Conservation (phyloP, 2,797 vertebrate genomes). For the Chaenodraco wilsoni region DNA sequence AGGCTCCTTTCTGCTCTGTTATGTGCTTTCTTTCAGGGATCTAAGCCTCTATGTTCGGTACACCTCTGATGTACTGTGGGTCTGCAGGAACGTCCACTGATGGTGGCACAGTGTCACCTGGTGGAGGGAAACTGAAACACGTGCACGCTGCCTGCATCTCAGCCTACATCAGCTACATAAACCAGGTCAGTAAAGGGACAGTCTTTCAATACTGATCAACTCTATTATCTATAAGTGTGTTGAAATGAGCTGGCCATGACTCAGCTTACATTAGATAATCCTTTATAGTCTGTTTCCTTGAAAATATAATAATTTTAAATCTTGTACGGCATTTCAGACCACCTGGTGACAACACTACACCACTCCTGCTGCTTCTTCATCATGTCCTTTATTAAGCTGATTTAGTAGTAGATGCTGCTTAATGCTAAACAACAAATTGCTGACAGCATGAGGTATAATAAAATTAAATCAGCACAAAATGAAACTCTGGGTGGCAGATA, state of each 20-base stretch:
- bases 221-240: conserved; percentile 13
- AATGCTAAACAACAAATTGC: conserved; percentile 29
- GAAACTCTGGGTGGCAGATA: conserved; percentile 27
- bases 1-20: conserved; percentile 44
- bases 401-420: conserved; percentile 12
- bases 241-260: conserved; percentile 2
- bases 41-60: background rate
- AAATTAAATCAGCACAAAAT: conserved; percentile 29
- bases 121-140: conserved; percentile 28
- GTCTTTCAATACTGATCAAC: conserved; percentile 26
- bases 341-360: background rate
- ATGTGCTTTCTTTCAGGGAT: conserved; percentile 4
- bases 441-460: conserved; percentile 21
- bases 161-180: background rate
- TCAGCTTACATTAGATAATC: background rate
- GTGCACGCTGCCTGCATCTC: background rate
- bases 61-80: background rate
- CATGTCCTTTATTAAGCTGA: conserved; percentile 26
- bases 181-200: conserved; percentile 14
- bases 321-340: conserved; percentile 8
- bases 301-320: conserved; percentile 11
- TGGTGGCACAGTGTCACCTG: conserved; percentile 58
- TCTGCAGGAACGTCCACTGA: background rate
- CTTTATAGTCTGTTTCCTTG: background rate
- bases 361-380: conserved; percentile 27